Evolutionary conservation across 2,113 vertebrate species (phyloP), one percentile per base, ranked within the genome.

Genomic region (Passer montanus): DNA sequence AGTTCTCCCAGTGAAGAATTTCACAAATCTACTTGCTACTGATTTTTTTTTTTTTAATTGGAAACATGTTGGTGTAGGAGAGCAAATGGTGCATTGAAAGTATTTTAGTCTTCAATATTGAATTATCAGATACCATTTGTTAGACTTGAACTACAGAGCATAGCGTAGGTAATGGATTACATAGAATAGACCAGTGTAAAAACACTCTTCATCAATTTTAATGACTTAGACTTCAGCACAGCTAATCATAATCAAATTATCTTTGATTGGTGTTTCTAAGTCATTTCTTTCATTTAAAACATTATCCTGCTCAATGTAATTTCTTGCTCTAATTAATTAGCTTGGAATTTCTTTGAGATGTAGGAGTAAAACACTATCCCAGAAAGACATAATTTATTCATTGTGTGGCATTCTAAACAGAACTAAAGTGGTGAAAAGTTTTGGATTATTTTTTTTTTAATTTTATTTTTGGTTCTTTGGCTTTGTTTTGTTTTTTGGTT

Each of bases 231-330:
- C 96, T 97, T 96, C 87, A 94, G 87, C 90, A 95, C 94, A 96
- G 87, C 78, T 94, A 93, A 94, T 95, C 93, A 66, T 97, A 96
- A 94, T 87, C 87, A 97, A 87, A 85, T 94, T 96, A 97, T 93
- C 97, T 95, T 97, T 94, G 96, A 96, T 95, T 96, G 88, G 84
- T 93, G 96, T 97, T 97, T 90, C 84, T 97, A 94, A 96, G 95
- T 94, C 55, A 93, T 84, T 94, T 95, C 72, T 87, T 87, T 97
- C 53, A 97, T 97, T 96, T 92, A 91, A 91, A 97, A 96, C 24
- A 2, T 96, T 96, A 97, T 91, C 91, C 95, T 53, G 24, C 84
- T 96, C 93, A 94, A 47, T 89, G 82, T 96, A 94, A 96, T 97
- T 97, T 97, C 93, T 93, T 94, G 90, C 93, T 95, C 27, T 96